A percentile compares a stretch with the other conserved stretches of the same genome.
These are phyloP conservation scores for Nineta flava DNA, from an alignment of 2,888 invertebrate genomes.

Conservation along the genomic window DNA sequence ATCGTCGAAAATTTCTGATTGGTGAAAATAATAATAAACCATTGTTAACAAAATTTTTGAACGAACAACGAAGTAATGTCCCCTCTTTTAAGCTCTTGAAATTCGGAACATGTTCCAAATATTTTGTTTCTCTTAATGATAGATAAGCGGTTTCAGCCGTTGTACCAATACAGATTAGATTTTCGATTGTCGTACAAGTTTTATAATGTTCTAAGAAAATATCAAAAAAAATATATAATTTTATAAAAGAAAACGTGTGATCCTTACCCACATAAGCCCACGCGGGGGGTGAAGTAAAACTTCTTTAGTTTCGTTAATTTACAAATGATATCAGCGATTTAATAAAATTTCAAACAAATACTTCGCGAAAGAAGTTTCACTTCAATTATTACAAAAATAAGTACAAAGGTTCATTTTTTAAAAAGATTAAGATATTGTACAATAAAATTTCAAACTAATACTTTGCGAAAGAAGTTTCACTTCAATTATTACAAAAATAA, in stretches of 20 bases:
- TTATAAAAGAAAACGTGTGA: conserved; percentile 9
- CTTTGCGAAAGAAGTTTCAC: no score
- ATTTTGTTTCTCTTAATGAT: conserved; percentile 19
- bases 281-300: no score
- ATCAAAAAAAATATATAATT: neutral
- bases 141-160: conserved; percentile 12
- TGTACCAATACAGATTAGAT: conserved; percentile 19
- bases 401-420: no score
- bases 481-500: no score
- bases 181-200: conserved; percentile 17
- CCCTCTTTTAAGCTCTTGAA: conserved; percentile 16
- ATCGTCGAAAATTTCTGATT: conserved; percentile 15
- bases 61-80: conserved; percentile 18
- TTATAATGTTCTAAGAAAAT: conserved; percentile 17
- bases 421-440: no score
- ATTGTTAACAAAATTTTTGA: conserved; percentile 15
- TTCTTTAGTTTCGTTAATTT: no score
- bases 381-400: no score
- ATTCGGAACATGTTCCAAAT: conserved; percentile 13
- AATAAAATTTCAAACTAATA: no score
- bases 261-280: no score
- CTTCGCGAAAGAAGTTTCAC: no score
- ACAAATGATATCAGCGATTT: no score
- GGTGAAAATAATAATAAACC: conserved; percentile 17
- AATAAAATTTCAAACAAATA: no score